phyloP scores from a whole-genome alignment of 1,140 invertebrate genomes.

The Aphelenchoides avenae region DNA sequence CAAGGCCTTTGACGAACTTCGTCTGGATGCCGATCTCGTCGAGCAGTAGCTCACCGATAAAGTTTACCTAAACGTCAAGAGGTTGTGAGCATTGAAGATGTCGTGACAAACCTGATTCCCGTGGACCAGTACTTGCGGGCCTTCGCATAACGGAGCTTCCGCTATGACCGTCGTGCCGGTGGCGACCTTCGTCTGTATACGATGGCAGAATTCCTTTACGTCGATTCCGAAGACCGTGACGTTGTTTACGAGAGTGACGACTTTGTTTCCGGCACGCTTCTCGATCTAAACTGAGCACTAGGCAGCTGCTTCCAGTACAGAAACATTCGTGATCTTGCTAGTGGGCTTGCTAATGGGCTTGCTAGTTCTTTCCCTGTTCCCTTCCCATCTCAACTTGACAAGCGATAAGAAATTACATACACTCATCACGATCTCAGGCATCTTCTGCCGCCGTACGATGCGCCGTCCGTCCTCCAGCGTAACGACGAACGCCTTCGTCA shows the following conservation, averaged over 20 bases:
- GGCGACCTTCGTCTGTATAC: conserved; percentile 27
- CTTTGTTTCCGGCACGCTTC: conserved; percentile 40
- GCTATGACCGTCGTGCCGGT: conserved; percentile 36
- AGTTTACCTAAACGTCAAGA: conserved; percentile 19
- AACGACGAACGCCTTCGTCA: conserved; percentile 31
- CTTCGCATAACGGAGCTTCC: conserved; percentile 38
- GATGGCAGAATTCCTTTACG: conserved; percentile 16
- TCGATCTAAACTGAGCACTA: conserved; percentile 40
- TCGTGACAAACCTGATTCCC: conserved; percentile 35
- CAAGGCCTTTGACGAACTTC: conserved; percentile 32
- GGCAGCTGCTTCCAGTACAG: too few relatives aligned
- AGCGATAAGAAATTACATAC: too few relatives aligned
- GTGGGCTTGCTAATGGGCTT: too few relatives aligned
- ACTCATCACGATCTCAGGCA: conserved; percentile 22
- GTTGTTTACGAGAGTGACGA: conserved; percentile 39
- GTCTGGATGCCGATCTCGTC: conserved; percentile 22
- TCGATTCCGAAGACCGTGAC: conserved; percentile 38
- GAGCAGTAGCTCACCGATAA: conserved; percentile 10
- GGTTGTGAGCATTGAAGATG: not conserved
- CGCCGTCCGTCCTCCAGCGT: conserved; percentile 19
- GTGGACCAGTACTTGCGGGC: conserved; percentile 41
- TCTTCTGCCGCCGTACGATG: conserved; percentile 14
- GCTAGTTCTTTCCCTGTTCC: too few relatives aligned
- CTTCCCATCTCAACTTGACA: too few relatives aligned
- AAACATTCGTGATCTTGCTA: too few relatives aligned